These are phyloP conservation scores for Illadopsis cleaveri DNA, from an alignment of 2,113 vertebrate genomes.

Conservation along the genomic window DNA sequence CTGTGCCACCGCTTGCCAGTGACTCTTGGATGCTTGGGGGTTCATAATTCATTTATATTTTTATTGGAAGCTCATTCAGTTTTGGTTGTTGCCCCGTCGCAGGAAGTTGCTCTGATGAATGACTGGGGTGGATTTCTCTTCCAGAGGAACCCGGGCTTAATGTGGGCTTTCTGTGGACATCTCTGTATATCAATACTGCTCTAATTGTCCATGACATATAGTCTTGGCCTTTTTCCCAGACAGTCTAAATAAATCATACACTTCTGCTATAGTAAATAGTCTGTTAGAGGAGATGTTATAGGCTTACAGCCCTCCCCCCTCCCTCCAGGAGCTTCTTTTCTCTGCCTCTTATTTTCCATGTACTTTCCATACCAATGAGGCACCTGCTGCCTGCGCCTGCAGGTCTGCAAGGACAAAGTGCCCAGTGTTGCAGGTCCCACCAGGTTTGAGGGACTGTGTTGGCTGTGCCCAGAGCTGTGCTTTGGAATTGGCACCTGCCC, in stretches of 20 bases:
- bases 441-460: background rate
- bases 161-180: slow-evolving; percentile 30
- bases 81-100: background rate
- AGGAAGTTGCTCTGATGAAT: slow-evolving; percentile 64
- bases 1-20: background rate
- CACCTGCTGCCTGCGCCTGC: slow-evolving; percentile 21
- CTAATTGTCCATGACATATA: slow-evolving; percentile 73
- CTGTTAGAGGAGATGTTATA: slow-evolving; percentile 47
- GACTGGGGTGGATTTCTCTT: slow-evolving; percentile 53
- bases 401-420: background rate
- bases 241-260: slow-evolving; percentile 68
- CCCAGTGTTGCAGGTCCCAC: background rate
- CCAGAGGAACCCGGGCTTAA: slow-evolving; percentile 54
- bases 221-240: slow-evolving; percentile 68
- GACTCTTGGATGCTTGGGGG: background rate
- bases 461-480: background rate
- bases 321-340: slow-evolving; percentile 10
- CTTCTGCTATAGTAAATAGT: slow-evolving; percentile 56
- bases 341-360: slow-evolving; percentile 52
- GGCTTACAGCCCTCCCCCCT: background rate
- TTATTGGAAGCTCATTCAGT: slow-evolving; percentile 11
- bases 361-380: background rate
- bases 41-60: slow-evolving; percentile 40
- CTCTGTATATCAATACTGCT: slow-evolving; percentile 55
- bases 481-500: background rate